Evolutionary conservation across 1,140 invertebrate species (phyloP).

Genomic region (Fopius arisanus): DNA sequence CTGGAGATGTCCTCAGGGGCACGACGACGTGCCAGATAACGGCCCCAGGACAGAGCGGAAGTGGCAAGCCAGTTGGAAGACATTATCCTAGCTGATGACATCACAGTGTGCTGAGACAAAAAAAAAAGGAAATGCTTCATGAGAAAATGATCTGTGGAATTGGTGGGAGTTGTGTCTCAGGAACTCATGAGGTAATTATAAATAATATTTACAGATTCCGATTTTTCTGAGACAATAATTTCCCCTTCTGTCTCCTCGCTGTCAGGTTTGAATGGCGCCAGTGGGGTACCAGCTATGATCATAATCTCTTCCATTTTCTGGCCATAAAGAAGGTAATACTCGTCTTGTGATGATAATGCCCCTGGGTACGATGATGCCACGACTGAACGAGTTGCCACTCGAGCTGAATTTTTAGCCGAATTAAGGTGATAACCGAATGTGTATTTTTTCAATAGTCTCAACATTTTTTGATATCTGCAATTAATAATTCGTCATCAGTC

Average conservation of each 20-base stretch:
- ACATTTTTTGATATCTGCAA: slow-evolving; percentile 81
- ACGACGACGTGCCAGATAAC: slow-evolving; percentile 63
- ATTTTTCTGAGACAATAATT: neutral
- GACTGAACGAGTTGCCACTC: slow-evolving; percentile 70
- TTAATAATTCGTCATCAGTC: slow-evolving; percentile 19
- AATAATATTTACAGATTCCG: slow-evolving; percentile 9
- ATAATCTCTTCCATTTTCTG: slow-evolving; percentile 61
- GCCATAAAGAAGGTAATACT: slow-evolving; percentile 77
- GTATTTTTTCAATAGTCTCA: slow-evolving; percentile 89
- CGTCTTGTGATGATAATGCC: slow-evolving; percentile 85
- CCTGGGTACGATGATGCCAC: slow-evolving; percentile 89
- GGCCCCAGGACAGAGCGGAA: slow-evolving; percentile 77
- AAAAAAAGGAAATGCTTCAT: slow-evolving; percentile 3
- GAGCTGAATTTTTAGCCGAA: slow-evolving; percentile 51
- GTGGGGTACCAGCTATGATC: slow-evolving; percentile 68
- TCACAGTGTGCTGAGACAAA: slow-evolving; percentile 64
- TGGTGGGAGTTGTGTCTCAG: too few relatives aligned
- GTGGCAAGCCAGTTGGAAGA: slow-evolving; percentile 84
- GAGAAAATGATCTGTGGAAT: neutral
- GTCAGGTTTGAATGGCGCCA: slow-evolving; percentile 42
- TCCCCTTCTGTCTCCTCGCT: neutral
- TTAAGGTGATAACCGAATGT: slow-evolving; percentile 78
- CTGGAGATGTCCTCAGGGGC: slow-evolving; percentile 77
- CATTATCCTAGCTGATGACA: slow-evolving; percentile 83
- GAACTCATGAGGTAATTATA: too few relatives aligned